Evolutionary conservation across 2,113 vertebrate species (phyloP), one percentile per base, ranked within the genome.

Genomic region (Oncorhynchus tshawytscha): DNA sequence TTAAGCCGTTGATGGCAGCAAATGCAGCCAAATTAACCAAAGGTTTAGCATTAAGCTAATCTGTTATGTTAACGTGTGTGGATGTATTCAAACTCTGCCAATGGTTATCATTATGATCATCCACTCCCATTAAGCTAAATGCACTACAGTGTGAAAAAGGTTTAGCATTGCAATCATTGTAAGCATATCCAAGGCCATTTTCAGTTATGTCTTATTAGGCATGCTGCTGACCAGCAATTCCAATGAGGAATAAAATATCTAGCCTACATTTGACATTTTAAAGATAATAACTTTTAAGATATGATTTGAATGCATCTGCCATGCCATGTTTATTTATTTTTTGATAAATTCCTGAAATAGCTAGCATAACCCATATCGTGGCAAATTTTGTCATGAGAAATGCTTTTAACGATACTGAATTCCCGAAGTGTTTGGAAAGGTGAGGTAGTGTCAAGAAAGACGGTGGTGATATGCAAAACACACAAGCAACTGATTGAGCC

Each of bases 1-100:
- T 81, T 81, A 78, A 80, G 73, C 81, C 24, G 76, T 90, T 91
- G 88, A 90, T 89, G 80, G 79, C 83, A 73, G 81, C 78, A 88
- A 86, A 90, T 89, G 79, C 82, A 83, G 51, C 80, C 72, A 82
- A 86, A 79, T 80, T 78, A 88, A 85, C 81, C 73, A 22, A 79
- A 84, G 77, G 84, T 91, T 89, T 81, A 86, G 71, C 70, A 27
- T 16, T 67, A 73, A 77, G 83, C 80, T 88, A 82, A 86, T 89
- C 85, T 81, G 68, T 75, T 86, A 88, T 83, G 77, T 83, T 90
- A 83, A 85, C 80, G 82, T 62, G 80, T 73, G 74, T 74, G 77
- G 71, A 84, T 67, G 76, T 76, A 67, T 84, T 81, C 73, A 78
- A 70, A 70, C 67, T 73, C 49, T 79, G 86, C 76, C 62, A 67